Percentiles rank a stretch among this genome's conserved stretches.
These are phyloP conservation scores for Calycopis cecrops DNA, from an alignment of 1,140 invertebrate species.

Conservation along the genomic window DNA sequence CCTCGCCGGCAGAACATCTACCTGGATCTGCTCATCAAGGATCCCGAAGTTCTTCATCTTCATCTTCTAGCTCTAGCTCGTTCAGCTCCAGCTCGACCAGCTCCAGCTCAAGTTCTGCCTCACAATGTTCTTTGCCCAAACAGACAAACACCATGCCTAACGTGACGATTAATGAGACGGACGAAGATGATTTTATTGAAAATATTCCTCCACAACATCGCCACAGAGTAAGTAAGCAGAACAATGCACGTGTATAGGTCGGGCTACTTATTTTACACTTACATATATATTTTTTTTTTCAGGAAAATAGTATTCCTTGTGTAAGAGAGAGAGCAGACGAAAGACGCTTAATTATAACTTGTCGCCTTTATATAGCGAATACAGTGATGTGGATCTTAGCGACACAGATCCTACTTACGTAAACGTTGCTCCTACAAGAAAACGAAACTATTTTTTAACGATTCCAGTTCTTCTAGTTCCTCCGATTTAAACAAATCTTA, in stretches of 20 bases:
- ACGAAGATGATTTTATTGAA: neutral
- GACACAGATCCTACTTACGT: neutral
- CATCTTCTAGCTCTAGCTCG: neutral
- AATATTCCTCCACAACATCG: neutral
- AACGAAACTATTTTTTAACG: too few relatives aligned
- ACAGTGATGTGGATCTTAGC: conserved; percentile 5
- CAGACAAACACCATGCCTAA: neutral
- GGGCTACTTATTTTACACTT: too few relatives aligned
- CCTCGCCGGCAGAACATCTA: neutral
- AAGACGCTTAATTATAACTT: neutral
- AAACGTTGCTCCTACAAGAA: too few relatives aligned
- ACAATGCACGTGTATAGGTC: conserved; percentile 1
- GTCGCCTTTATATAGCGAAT: conserved; percentile 1
- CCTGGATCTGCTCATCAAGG: too few relatives aligned
- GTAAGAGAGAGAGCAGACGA: neutral
- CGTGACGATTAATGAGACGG: neutral
- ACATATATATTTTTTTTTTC: too few relatives aligned
- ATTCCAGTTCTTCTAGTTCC: too few relatives aligned
- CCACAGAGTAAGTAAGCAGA: neutral
- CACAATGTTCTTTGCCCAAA: neutral
- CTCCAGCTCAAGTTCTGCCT: neutral
- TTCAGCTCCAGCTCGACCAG: conserved; percentile 1
- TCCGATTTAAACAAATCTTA: too few relatives aligned
- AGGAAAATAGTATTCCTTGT: too few relatives aligned
- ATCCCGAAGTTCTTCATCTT: too few relatives aligned